Conservation (phyloP, 2,113 vertebrate genomes). For the Trachemys scripta region DNA sequence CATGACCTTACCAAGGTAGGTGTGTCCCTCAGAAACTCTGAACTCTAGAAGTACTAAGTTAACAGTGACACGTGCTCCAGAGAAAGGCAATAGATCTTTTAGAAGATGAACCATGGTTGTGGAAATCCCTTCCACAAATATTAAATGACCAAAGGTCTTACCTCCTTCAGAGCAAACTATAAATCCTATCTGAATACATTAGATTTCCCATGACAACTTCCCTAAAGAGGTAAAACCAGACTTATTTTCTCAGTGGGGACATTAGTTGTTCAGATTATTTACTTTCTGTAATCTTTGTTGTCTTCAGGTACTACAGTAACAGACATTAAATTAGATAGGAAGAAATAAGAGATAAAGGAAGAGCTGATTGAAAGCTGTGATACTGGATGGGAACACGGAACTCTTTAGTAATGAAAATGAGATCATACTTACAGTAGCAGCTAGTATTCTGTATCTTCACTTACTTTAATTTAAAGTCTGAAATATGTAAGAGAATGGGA, state of each 20-base stretch:
- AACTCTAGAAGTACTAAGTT: not conserved
- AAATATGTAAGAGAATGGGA: not conserved
- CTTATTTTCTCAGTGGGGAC: not conserved
- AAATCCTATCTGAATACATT: not conserved
- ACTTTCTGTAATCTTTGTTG: not conserved
- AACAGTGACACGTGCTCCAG: not conserved
- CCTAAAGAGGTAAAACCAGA: not conserved
- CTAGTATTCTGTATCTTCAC: not conserved
- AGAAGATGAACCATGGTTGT: not conserved
- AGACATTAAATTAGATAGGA: not conserved
- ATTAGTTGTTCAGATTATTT: not conserved
- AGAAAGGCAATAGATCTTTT: rapidly evolving
- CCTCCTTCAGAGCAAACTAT: not conserved
- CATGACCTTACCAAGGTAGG: not conserved
- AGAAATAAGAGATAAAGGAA: not conserved
- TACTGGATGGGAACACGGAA: not conserved
- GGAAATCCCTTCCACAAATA: not conserved
- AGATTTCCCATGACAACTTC: not conserved
- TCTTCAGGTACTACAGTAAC: rapidly evolving
- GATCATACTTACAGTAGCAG: not conserved
- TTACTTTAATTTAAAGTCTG: not conserved
- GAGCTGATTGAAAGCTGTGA: not conserved
- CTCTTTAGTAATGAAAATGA: not conserved
- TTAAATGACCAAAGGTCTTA: not conserved
- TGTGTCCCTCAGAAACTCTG: not conserved